Conservation (phyloP, 1,140 invertebrate genomes). For the Chionoecetes opilio region DNA sequence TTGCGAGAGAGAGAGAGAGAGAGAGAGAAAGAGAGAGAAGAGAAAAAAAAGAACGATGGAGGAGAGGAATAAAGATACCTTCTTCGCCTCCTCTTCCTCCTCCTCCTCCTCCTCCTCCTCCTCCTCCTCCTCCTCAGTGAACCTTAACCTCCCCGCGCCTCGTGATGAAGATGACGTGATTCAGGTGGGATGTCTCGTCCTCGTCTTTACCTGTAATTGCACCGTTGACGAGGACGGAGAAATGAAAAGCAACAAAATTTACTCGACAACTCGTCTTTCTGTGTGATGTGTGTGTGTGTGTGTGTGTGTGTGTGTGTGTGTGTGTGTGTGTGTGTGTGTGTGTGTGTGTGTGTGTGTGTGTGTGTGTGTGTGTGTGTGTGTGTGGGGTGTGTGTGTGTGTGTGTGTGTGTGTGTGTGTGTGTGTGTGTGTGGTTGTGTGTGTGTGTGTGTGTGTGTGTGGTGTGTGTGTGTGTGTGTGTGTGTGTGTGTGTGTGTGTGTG, state of each 20-base stretch:
- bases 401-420: constrained; percentile 14
- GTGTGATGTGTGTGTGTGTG: no score
- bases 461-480: constrained; percentile 18
- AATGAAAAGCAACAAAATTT: no score
- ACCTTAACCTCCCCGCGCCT: background rate
- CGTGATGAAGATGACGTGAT: no score
- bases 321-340: constrained; percentile 49
- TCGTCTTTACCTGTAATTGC: background rate
- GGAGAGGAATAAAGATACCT: background rate
- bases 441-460: constrained; percentile 17
- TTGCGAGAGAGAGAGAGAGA: constrained; percentile 28
- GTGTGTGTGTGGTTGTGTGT: background rate
- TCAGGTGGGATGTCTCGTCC: background rate
- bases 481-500: constrained; percentile 3
- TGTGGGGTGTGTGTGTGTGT: constrained; percentile 3
- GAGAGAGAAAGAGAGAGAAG: constrained; percentile 34
- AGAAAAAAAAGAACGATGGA: background rate
- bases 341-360: background rate
- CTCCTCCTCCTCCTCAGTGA: background rate
- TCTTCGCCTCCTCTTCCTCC: background rate
- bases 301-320: background rate
- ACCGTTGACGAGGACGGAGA: background rate
- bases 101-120: background rate
- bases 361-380: constrained; percentile 48
- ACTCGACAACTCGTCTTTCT: no score